A percentile compares a stretch with the other conserved stretches of the same genome.
These are phyloP conservation scores for Taurulus bubalis DNA, from an alignment of 2,113 vertebrate genomes.

Conservation along the genomic window DNA sequence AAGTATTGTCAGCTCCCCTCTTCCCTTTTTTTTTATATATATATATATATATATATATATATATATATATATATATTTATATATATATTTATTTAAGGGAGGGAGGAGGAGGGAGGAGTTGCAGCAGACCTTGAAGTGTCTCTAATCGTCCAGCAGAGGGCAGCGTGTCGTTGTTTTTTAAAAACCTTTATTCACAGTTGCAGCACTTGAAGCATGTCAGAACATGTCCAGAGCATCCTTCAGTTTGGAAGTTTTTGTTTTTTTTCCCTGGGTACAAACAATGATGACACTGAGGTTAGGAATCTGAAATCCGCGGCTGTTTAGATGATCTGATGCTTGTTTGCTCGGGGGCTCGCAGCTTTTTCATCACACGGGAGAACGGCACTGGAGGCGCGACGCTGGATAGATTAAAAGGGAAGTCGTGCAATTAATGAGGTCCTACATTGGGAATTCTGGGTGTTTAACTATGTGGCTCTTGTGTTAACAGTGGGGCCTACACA, in stretches of 20 bases:
- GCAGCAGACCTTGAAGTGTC: neutral
- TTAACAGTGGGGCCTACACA: neutral
- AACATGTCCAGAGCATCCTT: conserved; percentile 81
- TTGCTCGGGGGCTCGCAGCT: neutral
- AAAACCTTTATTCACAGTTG: neutral
- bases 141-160: conserved; percentile 80
- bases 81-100: too few relatives aligned
- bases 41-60: too few relatives aligned
- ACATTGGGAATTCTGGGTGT: neutral
- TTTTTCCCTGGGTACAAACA: neutral
- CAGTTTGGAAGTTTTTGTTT: neutral
- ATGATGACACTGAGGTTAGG: conserved; percentile 26
- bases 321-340: neutral
- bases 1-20: too few relatives aligned
- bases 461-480: neutral
- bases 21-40: neutral
- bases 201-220: conserved; percentile 74
- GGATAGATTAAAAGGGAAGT: neutral
- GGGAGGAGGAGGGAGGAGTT: neutral
- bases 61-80: too few relatives aligned
- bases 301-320: conserved; percentile 35
- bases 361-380: neutral
- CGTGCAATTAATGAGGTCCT: neutral
- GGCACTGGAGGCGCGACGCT: neutral
- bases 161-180: conserved; percentile 51